These are phyloP conservation scores for Sarcophaga bullata DNA, from an alignment of 1,140 invertebrate species.

Conservation along the genomic window DNA sequence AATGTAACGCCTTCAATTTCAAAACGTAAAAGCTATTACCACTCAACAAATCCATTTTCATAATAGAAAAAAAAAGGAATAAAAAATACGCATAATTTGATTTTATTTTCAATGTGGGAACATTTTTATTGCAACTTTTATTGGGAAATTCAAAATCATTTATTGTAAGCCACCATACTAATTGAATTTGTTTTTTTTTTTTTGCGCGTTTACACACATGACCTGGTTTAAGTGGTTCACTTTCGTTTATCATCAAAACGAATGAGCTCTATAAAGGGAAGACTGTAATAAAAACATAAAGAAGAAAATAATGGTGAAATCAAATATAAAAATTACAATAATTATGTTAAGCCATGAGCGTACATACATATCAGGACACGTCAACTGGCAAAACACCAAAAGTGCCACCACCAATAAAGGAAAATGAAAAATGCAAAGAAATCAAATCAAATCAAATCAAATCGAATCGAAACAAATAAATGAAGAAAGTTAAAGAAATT, in stretches of 20 bases:
- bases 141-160: not conserved
- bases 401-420: not conserved
- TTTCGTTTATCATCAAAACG: not conserved
- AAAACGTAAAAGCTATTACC: no score
- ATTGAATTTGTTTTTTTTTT: not conserved
- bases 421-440: no score
- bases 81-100: not conserved
- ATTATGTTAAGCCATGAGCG: not conserved
- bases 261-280: not conserved
- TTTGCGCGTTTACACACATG: not conserved
- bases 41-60: no score
- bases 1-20: no score
- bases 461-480: no score
- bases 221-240: not conserved
- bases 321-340: not conserved
- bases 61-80: no score
- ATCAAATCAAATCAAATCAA: no score
- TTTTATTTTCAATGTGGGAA: not conserved
- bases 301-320: not conserved
- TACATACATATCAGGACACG: not conserved
- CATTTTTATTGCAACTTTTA: not conserved
- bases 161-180: not conserved
- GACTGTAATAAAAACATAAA: not conserved
- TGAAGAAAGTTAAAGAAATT: no score
- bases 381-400: not conserved